Evolutionary conservation across 2,113 vertebrate species (phyloP), one percentile per base, ranked within the genome.

Genomic region (Gavia stellata): DNA sequence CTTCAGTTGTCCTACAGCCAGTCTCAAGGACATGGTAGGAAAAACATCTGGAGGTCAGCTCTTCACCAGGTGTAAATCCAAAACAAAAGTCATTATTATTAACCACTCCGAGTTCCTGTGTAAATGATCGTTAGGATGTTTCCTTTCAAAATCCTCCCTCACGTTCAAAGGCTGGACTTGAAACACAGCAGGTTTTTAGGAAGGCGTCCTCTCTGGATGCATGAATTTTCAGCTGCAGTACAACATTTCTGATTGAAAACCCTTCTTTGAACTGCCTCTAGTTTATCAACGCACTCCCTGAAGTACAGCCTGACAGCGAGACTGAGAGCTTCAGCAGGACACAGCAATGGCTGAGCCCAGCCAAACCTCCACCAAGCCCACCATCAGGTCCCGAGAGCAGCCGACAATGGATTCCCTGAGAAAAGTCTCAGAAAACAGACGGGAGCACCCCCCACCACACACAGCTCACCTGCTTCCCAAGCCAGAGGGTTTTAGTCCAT

Each of bases 331-430:
- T 14, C 53, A 12, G 3, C 9, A 50, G 44, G 34, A 66, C 55
- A 15, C 26, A 3, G 75, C 34, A 5, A 18, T 1, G 9, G 33
- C 44, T 5, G 29, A 61, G 40, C 29, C 19, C 34, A 9, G 26
- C 24, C 47, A 12, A 68, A n/a, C 80, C 62, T 6, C n/a, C 49
- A 3, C 21, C 13, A 13, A 26, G 40, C 42, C 62, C 10, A 2
- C 10, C 26, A 4, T 1, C 3, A 1, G 1, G 2, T 16, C 53
- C 53, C 6, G 1, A 14, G 17, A 28, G 62, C 44, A 13, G 29
- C 20, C 2, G 3, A 31, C 53, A 11, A 16, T 4, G 0, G 26
- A 31, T 20, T 17, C 45, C 28, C 1, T 3, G 44, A 33, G 34
- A 68, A 62, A 47, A 34, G 14, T 18, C 40, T 38, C 25, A 10